phyloP scores from a whole-genome alignment of 2,888 invertebrate genomes.

The Chrysotoxum bicinctum region DNA sequence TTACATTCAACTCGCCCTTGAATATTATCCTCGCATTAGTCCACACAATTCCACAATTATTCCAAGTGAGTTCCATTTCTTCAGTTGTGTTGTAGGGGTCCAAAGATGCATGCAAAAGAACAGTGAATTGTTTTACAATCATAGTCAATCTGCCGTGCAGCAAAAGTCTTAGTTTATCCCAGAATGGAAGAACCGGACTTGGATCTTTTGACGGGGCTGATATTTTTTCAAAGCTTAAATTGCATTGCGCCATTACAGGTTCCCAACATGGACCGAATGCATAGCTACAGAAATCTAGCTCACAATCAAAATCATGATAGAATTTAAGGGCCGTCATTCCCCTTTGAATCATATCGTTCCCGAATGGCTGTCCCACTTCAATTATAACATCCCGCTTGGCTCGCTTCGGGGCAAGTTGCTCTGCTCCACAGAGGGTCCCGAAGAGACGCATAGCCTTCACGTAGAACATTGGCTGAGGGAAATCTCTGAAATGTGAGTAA shows the following conservation, averaged over 20 bases:
- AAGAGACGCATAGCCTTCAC: conserved; percentile 92
- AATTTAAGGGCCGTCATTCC: conserved; percentile 97
- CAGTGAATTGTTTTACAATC: conserved; percentile 92
- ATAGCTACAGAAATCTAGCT: conserved; percentile 93
- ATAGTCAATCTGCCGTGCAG: conserved; percentile 96
- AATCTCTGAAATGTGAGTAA: conserved; percentile 85
- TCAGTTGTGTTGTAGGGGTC: conserved; percentile 99
- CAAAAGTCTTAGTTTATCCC: conserved; percentile 97
- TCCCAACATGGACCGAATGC: conserved; percentile 99
- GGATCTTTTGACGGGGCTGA: conserved; percentile 94
- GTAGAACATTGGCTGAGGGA: conserved; percentile 95
- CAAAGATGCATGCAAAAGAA: conserved; percentile 95
- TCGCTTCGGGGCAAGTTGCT: conserved; percentile 89
- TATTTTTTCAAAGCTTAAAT: conserved; percentile 91
- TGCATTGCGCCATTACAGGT: conserved; percentile 85
- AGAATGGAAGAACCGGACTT: conserved; percentile 95
- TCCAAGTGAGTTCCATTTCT: conserved; percentile 99
- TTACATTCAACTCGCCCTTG: conserved; percentile 95
- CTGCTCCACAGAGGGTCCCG: conserved; percentile 95
- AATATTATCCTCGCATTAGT: conserved; percentile 95
- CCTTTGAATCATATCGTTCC: conserved; percentile 90
- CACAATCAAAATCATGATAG: conserved; percentile 98
- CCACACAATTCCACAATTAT: conserved; percentile 96
- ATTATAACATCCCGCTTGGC: conserved; percentile 82
- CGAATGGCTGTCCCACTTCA: conserved; percentile 92